These are phyloP conservation scores for Epistrophe grossulariae DNA, from an alignment of 2,888 invertebrate species.

Conservation along the genomic window DNA sequence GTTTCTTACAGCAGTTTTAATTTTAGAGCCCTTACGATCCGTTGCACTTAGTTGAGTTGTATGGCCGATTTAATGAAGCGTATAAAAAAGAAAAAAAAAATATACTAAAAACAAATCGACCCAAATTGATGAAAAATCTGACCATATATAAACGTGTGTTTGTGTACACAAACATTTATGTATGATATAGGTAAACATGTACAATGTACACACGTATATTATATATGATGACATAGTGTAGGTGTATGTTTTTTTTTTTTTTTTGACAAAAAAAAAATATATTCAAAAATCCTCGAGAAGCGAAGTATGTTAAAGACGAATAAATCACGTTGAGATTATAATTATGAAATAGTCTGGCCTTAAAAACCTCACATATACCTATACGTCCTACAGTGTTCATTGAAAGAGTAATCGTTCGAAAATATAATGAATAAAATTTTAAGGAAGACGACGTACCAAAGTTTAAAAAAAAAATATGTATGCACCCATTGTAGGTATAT, in stretches of 20 bases:
- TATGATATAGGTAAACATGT: background rate
- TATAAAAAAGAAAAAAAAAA: conserved; percentile 33
- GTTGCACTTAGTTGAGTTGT: conserved; percentile 67
- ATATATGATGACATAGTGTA: background rate
- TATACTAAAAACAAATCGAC: conserved; percentile 49
- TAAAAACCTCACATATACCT: too few relatives aligned
- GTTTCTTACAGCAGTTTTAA: conserved; percentile 37
- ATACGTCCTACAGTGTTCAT: too few relatives aligned
- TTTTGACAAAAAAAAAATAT: too few relatives aligned
- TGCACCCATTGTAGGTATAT: too few relatives aligned
- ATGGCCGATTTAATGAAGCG: conserved; percentile 56
- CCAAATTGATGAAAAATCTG: conserved; percentile 53
- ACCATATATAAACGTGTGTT: conserved; percentile 3
- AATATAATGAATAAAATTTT: too few relatives aligned
- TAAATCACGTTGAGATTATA: too few relatives aligned
- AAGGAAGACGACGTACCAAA: too few relatives aligned
- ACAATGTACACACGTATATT: background rate
- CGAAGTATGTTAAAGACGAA: too few relatives aligned
- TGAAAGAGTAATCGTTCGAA: too few relatives aligned
- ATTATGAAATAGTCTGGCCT: too few relatives aligned
- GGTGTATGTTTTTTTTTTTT: background rate
- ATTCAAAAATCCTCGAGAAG: too few relatives aligned
- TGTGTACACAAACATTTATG: conserved; percentile 9
- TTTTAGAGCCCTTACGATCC: conserved; percentile 66
- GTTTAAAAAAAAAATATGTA: too few relatives aligned